Conservation (phyloP, 2,888 invertebrate species). For the Pimpla rufipes region DNA sequence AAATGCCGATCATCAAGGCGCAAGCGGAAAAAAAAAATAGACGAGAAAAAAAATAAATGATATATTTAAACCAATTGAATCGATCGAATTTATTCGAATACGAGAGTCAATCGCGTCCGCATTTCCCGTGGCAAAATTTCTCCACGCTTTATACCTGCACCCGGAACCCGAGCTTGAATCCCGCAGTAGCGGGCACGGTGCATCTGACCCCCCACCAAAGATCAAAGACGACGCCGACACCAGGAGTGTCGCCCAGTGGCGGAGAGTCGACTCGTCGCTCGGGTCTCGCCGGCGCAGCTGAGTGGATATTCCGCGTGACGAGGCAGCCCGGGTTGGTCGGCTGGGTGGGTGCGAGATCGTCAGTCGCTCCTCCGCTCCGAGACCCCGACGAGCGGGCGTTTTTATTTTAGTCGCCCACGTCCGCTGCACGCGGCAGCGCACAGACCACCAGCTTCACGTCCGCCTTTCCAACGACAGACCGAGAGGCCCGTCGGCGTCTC, state of each 20-base stretch:
- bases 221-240: constrained; percentile 34
- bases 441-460: constrained; percentile 6
- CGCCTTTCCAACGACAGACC: neutral
- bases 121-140: too few relatives aligned
- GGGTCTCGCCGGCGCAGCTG: neutral
- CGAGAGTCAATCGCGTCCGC: too few relatives aligned
- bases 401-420: constrained; percentile 48
- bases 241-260: constrained; percentile 4
- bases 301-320: neutral
- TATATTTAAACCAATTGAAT: too few relatives aligned
- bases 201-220: constrained; percentile 8
- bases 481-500: neutral
- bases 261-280: neutral
- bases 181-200: constrained; percentile 19
- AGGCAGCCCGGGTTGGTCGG: neutral
- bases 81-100: too few relatives aligned
- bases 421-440: constrained; percentile 33
- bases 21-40: too few relatives aligned
- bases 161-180: constrained; percentile 22
- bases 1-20: too few relatives aligned
- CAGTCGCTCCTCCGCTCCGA: constrained; percentile 50
- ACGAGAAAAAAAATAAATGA: too few relatives aligned
- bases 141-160: neutral
- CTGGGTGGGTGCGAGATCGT: constrained; percentile 11
- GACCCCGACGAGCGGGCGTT: constrained; percentile 41